Conservation (phyloP, 2,113 vertebrate species). For the Chaetura pelagica region DNA sequence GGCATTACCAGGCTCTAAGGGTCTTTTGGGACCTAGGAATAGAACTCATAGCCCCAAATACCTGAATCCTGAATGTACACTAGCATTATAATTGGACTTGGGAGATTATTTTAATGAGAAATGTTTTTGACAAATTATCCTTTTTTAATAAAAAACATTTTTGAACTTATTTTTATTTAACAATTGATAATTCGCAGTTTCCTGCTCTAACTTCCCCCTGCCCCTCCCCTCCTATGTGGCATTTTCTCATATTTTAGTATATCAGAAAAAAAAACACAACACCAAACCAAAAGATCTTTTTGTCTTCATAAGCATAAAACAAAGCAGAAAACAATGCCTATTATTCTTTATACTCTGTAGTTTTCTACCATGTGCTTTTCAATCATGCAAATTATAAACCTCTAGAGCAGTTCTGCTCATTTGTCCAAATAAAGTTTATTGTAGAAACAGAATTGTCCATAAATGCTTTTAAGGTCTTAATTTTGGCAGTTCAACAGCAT, state of each 20-base stretch:
- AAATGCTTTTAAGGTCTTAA: background rate
- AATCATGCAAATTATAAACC: background rate
- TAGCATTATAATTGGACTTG: background rate
- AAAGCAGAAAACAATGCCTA: background rate
- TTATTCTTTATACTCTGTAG: background rate
- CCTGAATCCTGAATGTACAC: background rate
- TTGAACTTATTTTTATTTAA: background rate
- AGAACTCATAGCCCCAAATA: background rate
- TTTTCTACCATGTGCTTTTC: background rate
- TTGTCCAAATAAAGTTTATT: background rate
- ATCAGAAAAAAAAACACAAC: background rate
- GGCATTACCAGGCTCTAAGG: background rate
- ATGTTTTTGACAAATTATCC: background rate
- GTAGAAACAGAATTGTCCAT: background rate
- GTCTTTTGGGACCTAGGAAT: background rate
- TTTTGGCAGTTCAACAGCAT: background rate
- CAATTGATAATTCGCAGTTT: background rate
- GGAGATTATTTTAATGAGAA: background rate
- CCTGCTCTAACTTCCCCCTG: too few relatives aligned
- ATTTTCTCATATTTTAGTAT: background rate
- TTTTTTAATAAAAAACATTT: background rate
- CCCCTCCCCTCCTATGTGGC: fast-evolving
- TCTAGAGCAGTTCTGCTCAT: background rate
- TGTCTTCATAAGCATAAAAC: background rate
- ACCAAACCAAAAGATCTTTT: background rate